Conservation (phyloP, 2,113 vertebrate species). For the Argyrosomus japonicus region DNA sequence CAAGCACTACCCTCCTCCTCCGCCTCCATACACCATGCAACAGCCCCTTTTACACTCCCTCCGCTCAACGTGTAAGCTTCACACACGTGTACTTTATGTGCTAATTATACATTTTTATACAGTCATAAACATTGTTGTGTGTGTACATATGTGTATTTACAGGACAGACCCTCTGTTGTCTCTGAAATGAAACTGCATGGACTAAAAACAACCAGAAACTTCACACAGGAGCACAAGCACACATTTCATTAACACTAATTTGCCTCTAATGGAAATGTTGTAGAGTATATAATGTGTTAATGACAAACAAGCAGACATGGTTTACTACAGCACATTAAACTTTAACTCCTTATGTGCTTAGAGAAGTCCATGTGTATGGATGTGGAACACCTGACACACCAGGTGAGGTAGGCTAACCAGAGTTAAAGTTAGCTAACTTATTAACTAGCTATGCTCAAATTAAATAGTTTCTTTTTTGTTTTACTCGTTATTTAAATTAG, state of each 20-base stretch:
- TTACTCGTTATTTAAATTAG: background rate
- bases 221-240: background rate
- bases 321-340: background rate
- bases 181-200: too few species aligned
- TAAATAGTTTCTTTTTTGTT: background rate
- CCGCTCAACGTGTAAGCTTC: slow-evolving; percentile 73
- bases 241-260: background rate
- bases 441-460: background rate
- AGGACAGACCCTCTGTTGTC: slow-evolving; percentile 3
- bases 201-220: background rate
- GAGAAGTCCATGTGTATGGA: too few species aligned
- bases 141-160: background rate
- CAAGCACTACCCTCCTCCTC: slow-evolving; percentile 53
- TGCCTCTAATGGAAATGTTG: background rate
- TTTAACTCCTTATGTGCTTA: background rate
- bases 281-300: background rate
- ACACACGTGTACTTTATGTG: background rate
- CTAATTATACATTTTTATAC: background rate
- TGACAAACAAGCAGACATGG: background rate
- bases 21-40: slow-evolving; percentile 31
- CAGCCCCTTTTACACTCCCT: slow-evolving; percentile 60
- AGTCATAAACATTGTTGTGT: background rate
- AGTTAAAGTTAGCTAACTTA: background rate
- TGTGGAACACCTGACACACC: background rate
- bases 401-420: background rate